Evolutionary conservation across 1,140 invertebrate genomes (phyloP).

Genomic region (Hestina assimilis): DNA sequence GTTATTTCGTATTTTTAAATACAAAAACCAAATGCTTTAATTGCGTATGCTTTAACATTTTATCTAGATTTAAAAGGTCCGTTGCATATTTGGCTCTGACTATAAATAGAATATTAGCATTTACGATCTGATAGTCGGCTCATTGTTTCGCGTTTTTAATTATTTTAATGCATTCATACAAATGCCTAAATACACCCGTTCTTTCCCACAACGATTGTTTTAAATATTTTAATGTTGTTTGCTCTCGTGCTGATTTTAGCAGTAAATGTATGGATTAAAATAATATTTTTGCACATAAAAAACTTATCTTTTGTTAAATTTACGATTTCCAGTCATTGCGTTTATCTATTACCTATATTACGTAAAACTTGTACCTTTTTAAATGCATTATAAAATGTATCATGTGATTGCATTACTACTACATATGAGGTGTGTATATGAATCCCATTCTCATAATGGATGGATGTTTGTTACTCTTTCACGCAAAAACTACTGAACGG

Average conservation of each 20-base stretch:
- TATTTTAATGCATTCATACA: conserved; percentile 13
- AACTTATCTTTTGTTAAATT: not conserved
- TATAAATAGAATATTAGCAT: conserved; percentile 2
- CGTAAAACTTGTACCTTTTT: too few relatives aligned
- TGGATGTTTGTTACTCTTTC: too few relatives aligned
- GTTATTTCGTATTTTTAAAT: too few relatives aligned
- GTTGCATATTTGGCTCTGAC: not conserved
- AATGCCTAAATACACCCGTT: conserved; percentile 1
- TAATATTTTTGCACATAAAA: not conserved
- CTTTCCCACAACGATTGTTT: conserved; percentile 7
- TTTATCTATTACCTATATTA: too few relatives aligned
- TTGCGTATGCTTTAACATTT: too few relatives aligned
- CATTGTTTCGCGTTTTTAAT: conserved; percentile 19
- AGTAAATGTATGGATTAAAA: not conserved
- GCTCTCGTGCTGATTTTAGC: not conserved
- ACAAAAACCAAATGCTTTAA: too few relatives aligned
- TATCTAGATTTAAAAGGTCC: not conserved
- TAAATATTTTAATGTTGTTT: not conserved
- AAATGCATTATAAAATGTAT: too few relatives aligned
- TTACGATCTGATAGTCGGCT: conserved; percentile 6
- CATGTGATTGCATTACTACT: too few relatives aligned
- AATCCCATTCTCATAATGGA: too few relatives aligned
- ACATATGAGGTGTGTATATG: too few relatives aligned
- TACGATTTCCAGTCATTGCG: too few relatives aligned
- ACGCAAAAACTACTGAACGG: too few relatives aligned